Base-by-base conservation (phyloP, 2,113 vertebrate genomes). In the Pholis gunnellus region DNA sequence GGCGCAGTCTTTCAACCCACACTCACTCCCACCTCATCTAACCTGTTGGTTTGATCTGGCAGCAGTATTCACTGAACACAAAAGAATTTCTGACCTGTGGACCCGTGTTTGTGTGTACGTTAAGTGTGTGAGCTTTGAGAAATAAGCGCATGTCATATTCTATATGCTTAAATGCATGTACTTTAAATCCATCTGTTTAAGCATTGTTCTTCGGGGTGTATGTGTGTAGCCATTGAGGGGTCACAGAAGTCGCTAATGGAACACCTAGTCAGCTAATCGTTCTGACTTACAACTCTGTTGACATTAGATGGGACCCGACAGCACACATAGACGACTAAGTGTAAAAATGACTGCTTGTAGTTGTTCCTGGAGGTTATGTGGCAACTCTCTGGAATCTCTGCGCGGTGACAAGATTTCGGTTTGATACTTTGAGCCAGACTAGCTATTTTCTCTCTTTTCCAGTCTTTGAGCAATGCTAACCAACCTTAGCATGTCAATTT, bases 1-100 rank as follows among this genome's bases (percentile, higher is more conserved):
- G 14, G n/a, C 72, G 44, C 20, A 75, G 75, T 84, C 59, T 87
- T 88, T 87, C 76, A 90, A 88, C 86, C 84, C 87, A 81, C 90
- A 84, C 87, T 75, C 42, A 64, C 88, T 79, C 87, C 77, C 69
- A 86, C 82, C 82, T 84, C 61, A 59, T 86, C 69, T 67, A 71
- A 84, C 85, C 75, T 85, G 76, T 82, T 18, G 48, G 59, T 72
- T 60, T 81, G 78, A 86, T 54, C 81, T 40, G 44, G 70, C 61
- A 81, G 60, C 27, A 17, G 67, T 44, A 61, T 88, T 72, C 82
- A 76, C 63, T 48, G 61, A 81, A 57, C 60, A 81, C 65, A 52
- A 81, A 87, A 69, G 11, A 54, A 17, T 59, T 31, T 54, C 20
- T 9, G 20, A 54, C 54, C 54, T 2, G 50, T 52, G 50, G 18